Conservation (phyloP, 2,888 invertebrate genomes). For the Folsomia candida region DNA sequence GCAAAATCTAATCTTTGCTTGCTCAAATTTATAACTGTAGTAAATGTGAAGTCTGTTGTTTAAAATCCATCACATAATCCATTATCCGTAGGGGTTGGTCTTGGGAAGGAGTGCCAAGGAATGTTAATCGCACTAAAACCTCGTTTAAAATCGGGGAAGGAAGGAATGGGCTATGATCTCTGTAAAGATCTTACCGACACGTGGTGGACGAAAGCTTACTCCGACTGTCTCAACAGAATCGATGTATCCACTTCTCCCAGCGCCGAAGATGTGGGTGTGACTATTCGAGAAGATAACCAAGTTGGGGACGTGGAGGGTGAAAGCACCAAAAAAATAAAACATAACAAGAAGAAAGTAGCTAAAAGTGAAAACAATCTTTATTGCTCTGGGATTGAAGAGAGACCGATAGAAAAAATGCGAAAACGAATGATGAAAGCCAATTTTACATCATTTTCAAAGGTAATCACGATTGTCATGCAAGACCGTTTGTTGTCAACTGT, state of each 20-base stretch:
- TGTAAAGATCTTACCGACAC: slow-evolving; percentile 56
- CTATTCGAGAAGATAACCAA: no score
- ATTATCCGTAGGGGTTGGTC: slow-evolving; percentile 67
- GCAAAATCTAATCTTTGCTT: slow-evolving; percentile 2
- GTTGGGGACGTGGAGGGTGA: no score
- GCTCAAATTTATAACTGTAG: no score
- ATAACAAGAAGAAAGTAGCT: neutral
- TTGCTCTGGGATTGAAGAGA: slow-evolving; percentile 7
- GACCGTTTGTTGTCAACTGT: neutral
- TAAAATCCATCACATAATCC: neutral
- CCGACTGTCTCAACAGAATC: slow-evolving; percentile 49
- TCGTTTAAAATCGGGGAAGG: slow-evolving; percentile 73
- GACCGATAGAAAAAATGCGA: slow-evolving; percentile 41
- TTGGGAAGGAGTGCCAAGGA: slow-evolving; percentile 73
- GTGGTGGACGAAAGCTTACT: slow-evolving; percentile 47
- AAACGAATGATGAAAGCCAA: slow-evolving; percentile 43
- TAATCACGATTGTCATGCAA: slow-evolving; percentile 8
- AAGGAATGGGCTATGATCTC: slow-evolving; percentile 74
- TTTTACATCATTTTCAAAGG: slow-evolving; percentile 47
- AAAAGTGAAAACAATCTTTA: no score
- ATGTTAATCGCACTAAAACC: slow-evolving; percentile 74
- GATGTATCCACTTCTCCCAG: slow-evolving; percentile 48
- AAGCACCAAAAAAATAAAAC: no score
- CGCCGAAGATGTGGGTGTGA: slow-evolving; percentile 54
- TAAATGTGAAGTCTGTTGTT: neutral